Evolutionary conservation across 2,888 invertebrate genomes (phyloP), one percentile per base, ranked within the genome.

Genomic region (Dryobotodes eremita): DNA sequence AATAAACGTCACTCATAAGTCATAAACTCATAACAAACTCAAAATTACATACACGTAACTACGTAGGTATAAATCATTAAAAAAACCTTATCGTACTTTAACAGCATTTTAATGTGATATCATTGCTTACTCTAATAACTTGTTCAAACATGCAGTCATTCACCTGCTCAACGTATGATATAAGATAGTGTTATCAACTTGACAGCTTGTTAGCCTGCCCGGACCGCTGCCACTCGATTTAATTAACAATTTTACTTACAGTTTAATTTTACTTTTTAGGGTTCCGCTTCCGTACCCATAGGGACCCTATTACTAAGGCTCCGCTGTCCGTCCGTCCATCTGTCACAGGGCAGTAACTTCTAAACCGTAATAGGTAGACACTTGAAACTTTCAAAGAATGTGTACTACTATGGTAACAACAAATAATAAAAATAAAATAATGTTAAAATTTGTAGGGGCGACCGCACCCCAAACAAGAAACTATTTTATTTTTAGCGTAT

Each of bases 91-190:
- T 88, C 88, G 65, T 81, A 89, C 88, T 79, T 83, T 83, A 91
- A 89, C 85, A 88, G 80, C 90, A 90, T 94, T 94, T 93, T 92
- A 92, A 93, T 92, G 90, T 87, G 93, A 93, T 95, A 93, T 89
- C 89, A 87, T 80, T 86, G 87, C 85, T 83, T 86, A 86, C 85
- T 91, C 91, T 92, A 93, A 93, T 92, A 90, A 92, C 88, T 92
- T 91, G 91, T 91, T 90, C 89, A 92, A 93, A 94, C 92, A 93
- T 87, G 87, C 88, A 94, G 92, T 94, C 94, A 91, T 93, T 94
- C 94, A 95, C 95, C 94, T 95, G 94, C 90, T 89, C 92, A 91
- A 89, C 91, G 92, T 91, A 93, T 92, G 92, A 93, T 92, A 89
- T 86, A 87, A 93, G 93, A 93, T 92, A 92, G 82, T 84, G 82